These are phyloP conservation scores for Agapornis roseicollis DNA, from an alignment of 2,113 vertebrate species.

Conservation along the genomic window DNA sequence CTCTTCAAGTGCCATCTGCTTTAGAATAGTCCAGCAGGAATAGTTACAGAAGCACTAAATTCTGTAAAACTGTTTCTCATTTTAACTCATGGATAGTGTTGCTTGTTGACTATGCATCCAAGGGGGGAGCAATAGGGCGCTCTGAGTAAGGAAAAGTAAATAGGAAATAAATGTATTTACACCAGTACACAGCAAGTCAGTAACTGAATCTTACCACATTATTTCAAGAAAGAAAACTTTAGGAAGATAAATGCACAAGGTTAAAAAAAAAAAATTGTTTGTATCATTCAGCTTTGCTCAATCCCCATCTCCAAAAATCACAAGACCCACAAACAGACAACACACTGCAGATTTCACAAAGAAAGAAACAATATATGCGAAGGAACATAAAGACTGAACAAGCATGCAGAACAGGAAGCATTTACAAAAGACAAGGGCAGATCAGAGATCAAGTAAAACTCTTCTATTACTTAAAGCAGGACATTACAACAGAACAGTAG, in stretches of 20 bases:
- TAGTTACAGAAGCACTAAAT: not conserved
- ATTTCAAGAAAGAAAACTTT: not conserved
- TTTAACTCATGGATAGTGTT: not conserved
- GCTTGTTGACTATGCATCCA: not conserved
- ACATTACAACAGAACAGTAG: slow-evolving; percentile 23
- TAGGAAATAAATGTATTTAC: not conserved
- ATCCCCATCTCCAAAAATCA: not conserved
- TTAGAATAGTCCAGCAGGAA: not conserved
- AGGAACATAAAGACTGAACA: not conserved
- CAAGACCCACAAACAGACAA: not conserved
- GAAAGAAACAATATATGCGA: not conserved
- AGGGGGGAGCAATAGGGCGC: not conserved
- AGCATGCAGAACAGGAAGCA: slow-evolving; percentile 8
- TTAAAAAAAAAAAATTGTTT: not conserved
- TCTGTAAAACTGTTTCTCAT: not conserved
- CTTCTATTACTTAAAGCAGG: slow-evolving; percentile 38
- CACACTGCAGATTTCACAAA: not conserved
- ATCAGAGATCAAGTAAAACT: slow-evolving; percentile 10
- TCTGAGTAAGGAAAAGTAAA: not conserved
- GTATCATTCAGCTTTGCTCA: not conserved
- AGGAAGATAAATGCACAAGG: not conserved
- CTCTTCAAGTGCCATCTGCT: not conserved
- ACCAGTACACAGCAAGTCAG: not conserved
- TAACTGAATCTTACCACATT: not conserved
- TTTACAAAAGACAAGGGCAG: not conserved